Percentiles rank a stretch among this genome's conserved stretches.
phyloP scores from a whole-genome alignment of 2,113 vertebrate species.

The Corythoichthys intestinalis region DNA sequence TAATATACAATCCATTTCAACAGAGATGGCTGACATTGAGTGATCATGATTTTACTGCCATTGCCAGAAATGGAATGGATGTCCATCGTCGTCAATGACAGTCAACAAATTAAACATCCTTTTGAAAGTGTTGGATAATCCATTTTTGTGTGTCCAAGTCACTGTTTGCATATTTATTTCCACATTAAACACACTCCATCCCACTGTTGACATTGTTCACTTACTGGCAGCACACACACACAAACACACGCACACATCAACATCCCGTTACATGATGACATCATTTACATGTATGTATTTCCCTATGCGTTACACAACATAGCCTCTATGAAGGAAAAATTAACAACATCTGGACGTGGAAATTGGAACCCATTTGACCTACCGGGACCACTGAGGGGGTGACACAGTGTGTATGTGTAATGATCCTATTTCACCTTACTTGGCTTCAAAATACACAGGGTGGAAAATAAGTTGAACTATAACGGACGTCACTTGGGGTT shows the following conservation, averaged over 20 bases:
- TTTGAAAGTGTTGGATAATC: not conserved
- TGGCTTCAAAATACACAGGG: slow-evolving; percentile 1
- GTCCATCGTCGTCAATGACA: too few relatives aligned
- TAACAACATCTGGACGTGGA: slow-evolving; percentile 55
- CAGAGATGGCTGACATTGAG: too few relatives aligned
- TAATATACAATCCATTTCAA: too few relatives aligned
- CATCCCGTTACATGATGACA: slow-evolving; percentile 26
- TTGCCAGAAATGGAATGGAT: too few relatives aligned
- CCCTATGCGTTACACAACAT: slow-evolving; percentile 15
- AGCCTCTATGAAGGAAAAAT: slow-evolving; percentile 36
- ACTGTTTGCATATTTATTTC: slow-evolving; percentile 50
- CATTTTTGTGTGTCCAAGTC: slow-evolving; percentile 17
- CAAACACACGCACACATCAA: slow-evolving; percentile 10
- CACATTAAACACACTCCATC: slow-evolving; percentile 25
- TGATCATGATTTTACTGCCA: too few relatives aligned
- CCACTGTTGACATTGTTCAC: slow-evolving; percentile 11
- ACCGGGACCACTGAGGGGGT: slow-evolving; percentile 16
- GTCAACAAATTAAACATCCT: not conserved
- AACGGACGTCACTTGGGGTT: too few relatives aligned
- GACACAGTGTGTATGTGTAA: not conserved
- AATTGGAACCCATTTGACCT: slow-evolving; percentile 39
- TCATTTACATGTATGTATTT: slow-evolving; percentile 39
- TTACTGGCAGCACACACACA: not conserved
- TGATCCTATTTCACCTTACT: not conserved
- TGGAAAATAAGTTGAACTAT: slow-evolving; percentile 14